Base-by-base conservation (phyloP, 2,797 vertebrate species). In the Chelon labrosus region DNA sequence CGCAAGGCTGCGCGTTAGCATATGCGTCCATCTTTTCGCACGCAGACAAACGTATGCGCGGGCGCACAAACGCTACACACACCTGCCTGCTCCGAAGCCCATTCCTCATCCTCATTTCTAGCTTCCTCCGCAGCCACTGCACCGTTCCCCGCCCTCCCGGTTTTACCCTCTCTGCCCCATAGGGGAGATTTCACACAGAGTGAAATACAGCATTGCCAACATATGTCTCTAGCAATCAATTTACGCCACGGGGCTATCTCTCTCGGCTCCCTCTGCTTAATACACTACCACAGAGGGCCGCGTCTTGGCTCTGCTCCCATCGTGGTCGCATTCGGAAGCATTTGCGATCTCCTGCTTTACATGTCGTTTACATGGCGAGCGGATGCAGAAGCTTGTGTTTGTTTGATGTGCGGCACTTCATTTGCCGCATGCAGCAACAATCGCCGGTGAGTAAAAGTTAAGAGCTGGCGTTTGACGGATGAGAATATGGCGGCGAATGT, bases 171-270 rank as follows among this genome's bases (percentile, higher is more conserved):
- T 83, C 63, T 69, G 64, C 86, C 87, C 89, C 85, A 82, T 62
- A 87, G 83, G 82, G 83, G 64, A 82, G 85, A 84, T 85, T 89
- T 89, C 85, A 88, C 84, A 80, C 65, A 41, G 83, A 80, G 85
- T 89, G 88, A 90, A 90, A 87, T 87, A 87, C 90, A 83, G 79
- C 65, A 37, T 82, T 85, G 88, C 83, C 89, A 91, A 89, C 88
- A 88, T 89, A 87, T 85, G 88, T 89, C 88, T 88, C 68, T 27
- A 67, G 84, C 86, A 84, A 91, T 92, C 85, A 89, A 88, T 93
- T 88, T 65, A 82, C 73, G 79, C 87, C 84, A 86, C 62, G 39
- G 83, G 88, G 77, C 79, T 76, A 63, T 87, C 78, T 88, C 79
- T 81, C 69, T 80, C 57, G 78, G 79, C 82, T 83, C 58, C 64